phyloP scores from a whole-genome alignment of 1,140 invertebrate species.

The Mesaphorura yosii region DNA sequence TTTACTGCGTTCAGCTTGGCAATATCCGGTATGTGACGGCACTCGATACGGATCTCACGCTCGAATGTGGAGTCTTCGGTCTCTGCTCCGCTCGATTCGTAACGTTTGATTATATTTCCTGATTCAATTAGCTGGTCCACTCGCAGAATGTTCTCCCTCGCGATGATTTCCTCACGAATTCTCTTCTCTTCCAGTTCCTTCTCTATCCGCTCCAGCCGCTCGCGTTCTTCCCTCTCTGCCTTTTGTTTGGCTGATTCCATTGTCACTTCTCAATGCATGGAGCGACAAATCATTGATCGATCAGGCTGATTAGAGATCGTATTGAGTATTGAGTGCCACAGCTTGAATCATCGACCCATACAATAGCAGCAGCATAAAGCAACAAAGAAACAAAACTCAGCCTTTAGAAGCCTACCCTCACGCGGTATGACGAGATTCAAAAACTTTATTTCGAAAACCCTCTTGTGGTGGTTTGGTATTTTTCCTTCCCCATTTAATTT shows the following conservation, averaged over 20 bases:
- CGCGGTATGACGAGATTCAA: no score
- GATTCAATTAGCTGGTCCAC: slow-evolving; percentile 3
- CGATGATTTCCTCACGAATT: neutral
- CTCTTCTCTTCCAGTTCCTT: neutral
- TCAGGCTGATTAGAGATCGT: no score
- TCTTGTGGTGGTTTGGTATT: no score
- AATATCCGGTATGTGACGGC: slow-evolving; percentile 7
- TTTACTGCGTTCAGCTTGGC: slow-evolving; percentile 4
- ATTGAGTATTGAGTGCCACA: no score
- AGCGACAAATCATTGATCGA: no score
- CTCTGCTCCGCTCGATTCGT: slow-evolving; percentile 1
- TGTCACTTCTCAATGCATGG: neutral
- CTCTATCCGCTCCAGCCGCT: neutral
- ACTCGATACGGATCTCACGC: slow-evolving; percentile 2
- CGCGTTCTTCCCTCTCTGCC: slow-evolving; percentile 1
- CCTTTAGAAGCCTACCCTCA: no score
- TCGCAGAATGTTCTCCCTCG: neutral
- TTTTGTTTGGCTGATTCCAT: neutral
- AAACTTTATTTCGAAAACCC: no score
- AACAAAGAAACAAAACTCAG: no score
- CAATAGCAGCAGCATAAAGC: no score
- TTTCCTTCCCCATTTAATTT: no score
- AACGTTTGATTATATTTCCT: slow-evolving; percentile 3
- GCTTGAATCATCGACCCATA: no score
- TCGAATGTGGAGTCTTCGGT: slow-evolving; percentile 1